Conservation (phyloP, 2,888 invertebrate species). For the Melikaiella ostensackeni region DNA sequence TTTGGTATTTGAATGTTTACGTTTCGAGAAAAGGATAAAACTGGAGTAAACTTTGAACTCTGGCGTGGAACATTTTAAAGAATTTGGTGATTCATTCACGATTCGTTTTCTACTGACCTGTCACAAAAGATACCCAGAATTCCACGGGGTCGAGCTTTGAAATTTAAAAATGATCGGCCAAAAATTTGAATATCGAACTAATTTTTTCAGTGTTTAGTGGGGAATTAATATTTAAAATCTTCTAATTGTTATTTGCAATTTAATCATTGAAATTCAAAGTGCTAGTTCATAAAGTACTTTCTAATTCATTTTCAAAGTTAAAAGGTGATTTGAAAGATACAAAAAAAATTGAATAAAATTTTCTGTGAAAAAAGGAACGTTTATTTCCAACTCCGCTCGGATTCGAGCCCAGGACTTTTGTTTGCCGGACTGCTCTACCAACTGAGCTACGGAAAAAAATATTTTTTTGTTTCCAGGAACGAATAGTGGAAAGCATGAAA, state of each 20-base stretch:
- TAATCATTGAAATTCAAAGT: not conserved
- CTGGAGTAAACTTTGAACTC: not conserved
- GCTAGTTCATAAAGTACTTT: not conserved
- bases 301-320: not conserved
- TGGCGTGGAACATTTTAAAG: not conserved
- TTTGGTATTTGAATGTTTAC: conserved; percentile 6
- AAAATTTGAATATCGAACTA: not conserved
- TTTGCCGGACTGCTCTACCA: too few species aligned
- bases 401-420: too few species aligned
- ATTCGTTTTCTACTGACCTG: not conserved
- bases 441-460: too few species aligned
- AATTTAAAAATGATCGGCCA: not conserved
- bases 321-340: too few species aligned
- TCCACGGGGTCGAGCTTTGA: not conserved
- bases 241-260: not conserved
- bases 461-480: too few species aligned
- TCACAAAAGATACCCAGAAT: not conserved
- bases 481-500: too few species aligned
- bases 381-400: too few species aligned
- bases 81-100: not conserved
- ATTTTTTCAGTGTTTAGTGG: not conserved
- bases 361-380: too few species aligned
- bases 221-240: too few species aligned
- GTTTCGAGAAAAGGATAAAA: not conserved
- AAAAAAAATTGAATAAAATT: too few species aligned